Evolutionary conservation across 2,113 vertebrate genomes (phyloP).

Genomic region (Uropsilus gracilis): DNA sequence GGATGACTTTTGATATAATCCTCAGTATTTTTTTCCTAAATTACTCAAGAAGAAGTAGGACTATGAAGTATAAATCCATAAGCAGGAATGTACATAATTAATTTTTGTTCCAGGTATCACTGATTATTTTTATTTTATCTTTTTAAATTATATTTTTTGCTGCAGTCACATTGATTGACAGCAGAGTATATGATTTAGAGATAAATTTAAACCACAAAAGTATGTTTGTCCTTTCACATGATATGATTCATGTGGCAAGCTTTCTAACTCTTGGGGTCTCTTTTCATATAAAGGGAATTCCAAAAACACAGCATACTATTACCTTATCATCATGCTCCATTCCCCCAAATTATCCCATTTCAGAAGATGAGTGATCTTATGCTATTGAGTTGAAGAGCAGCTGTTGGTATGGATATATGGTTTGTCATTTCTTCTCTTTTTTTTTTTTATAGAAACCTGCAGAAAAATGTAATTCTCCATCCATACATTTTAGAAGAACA

Average conservation of each 20-base stretch:
- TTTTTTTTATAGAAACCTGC: background rate
- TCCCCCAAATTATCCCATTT: background rate
- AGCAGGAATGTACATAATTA: background rate
- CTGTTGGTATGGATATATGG: rapidly evolving
- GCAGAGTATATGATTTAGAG: too few species aligned
- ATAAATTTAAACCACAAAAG: background rate
- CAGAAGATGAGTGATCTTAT: background rate
- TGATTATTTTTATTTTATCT: too few species aligned
- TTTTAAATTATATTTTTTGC: too few species aligned
- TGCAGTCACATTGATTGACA: too few species aligned
- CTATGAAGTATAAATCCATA: background rate
- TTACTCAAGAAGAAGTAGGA: background rate
- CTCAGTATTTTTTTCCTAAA: background rate
- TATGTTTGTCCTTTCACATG: background rate
- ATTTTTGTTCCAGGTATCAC: background rate
- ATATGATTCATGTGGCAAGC: background rate
- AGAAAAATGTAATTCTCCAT: background rate
- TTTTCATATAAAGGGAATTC: rapidly evolving
- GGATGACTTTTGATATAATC: background rate
- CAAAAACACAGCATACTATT: background rate
- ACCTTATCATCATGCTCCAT: rapidly evolving
- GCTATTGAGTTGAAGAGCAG: background rate
- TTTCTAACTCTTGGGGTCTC: background rate
- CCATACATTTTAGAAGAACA: background rate
- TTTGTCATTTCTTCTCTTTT: background rate